These are phyloP conservation scores for Busseola fusca DNA, from an alignment of 2,888 invertebrate species.

Conservation along the genomic window DNA sequence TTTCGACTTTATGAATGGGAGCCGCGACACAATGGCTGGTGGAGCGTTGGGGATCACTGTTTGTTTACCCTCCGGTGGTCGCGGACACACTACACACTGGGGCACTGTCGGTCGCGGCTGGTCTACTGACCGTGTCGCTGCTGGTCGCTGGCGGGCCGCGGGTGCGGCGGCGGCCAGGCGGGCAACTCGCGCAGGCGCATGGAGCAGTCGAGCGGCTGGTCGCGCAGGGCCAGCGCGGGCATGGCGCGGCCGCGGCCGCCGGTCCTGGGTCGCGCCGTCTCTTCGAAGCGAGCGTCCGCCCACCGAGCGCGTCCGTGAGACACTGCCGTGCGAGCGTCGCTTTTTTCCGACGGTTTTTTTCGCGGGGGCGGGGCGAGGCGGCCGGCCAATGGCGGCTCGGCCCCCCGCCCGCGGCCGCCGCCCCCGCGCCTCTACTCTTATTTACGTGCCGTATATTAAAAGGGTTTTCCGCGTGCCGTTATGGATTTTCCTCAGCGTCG, in stretches of 20 bases:
- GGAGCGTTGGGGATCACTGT: conserved; percentile 48
- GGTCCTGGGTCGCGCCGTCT: conserved; percentile 86
- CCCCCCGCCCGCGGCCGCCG: conserved; percentile 67
- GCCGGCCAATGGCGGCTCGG: conserved; percentile 77
- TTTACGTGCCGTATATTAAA: conserved; percentile 89
- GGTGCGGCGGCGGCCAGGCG: conserved; percentile 83
- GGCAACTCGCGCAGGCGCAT: conserved; percentile 88
- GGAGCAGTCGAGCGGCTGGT: conserved; percentile 93
- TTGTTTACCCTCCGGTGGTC: conserved; percentile 46
- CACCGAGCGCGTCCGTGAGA: conserved; percentile 83
- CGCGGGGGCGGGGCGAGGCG: conserved; percentile 82
- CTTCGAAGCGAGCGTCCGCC: conserved; percentile 81
- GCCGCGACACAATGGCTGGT: conserved; percentile 45
- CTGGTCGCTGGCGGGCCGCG: conserved; percentile 61
- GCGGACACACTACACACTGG: conserved; percentile 49
- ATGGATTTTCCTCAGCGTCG: conserved; percentile 85
- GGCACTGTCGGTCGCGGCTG: conserved; percentile 49
- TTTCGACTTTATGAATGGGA: conserved; percentile 51
- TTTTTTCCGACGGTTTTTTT: conserved; percentile 83
- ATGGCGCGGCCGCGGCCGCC: conserved; percentile 89
- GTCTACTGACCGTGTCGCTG: conserved; percentile 81
- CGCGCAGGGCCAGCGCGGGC: conserved; percentile 91
- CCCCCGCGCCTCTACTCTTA: conserved; percentile 75
- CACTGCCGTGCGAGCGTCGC: conserved; percentile 83
- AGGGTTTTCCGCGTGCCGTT: conserved; percentile 89